Conservation (phyloP, 1,140 invertebrate genomes). For the Drosophila novamexicana region DNA sequence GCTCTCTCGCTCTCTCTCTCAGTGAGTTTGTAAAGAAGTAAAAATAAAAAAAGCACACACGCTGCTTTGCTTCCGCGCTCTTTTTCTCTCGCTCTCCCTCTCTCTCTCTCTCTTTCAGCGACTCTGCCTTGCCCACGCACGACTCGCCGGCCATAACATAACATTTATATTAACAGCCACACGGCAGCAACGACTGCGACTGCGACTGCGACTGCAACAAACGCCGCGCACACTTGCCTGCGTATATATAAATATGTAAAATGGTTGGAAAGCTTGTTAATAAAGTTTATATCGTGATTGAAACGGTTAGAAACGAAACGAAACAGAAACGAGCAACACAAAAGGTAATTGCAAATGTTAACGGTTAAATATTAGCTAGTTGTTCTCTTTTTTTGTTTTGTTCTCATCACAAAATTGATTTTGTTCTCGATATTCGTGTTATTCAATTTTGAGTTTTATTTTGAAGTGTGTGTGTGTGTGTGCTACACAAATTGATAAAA, state of each 20-base stretch:
- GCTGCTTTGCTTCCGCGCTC: slow-evolving; percentile 40
- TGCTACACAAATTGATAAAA: slow-evolving; percentile 39
- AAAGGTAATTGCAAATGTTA: slow-evolving; percentile 17
- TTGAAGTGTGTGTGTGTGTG: slow-evolving; percentile 32
- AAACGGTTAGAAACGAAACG: slow-evolving; percentile 61
- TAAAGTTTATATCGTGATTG: slow-evolving; percentile 59
- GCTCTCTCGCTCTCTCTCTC: slow-evolving; percentile 34
- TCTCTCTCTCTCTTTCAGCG: slow-evolving; percentile 8
- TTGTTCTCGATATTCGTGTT: slow-evolving; percentile 21
- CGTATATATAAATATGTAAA: slow-evolving; percentile 79
- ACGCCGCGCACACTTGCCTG: slow-evolving; percentile 76
- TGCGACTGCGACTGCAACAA: slow-evolving; percentile 60
- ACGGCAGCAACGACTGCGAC: slow-evolving; percentile 64
- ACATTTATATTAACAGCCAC: slow-evolving; percentile 46
- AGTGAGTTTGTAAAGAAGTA: background rate
- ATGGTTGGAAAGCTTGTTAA: slow-evolving; percentile 76
- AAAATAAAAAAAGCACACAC: slow-evolving; percentile 12
- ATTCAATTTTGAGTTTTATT: slow-evolving; percentile 44
- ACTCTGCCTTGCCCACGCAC: slow-evolving; percentile 24
- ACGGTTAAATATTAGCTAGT: background rate
- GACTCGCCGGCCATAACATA: slow-evolving; percentile 56
- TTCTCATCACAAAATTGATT: background rate
- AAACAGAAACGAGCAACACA: slow-evolving; percentile 58
- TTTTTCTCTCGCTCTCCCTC: slow-evolving; percentile 5
- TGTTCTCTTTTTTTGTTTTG: background rate